phyloP scores from a whole-genome alignment of 2,113 vertebrate genomes.

The Mus pahari region DNA sequence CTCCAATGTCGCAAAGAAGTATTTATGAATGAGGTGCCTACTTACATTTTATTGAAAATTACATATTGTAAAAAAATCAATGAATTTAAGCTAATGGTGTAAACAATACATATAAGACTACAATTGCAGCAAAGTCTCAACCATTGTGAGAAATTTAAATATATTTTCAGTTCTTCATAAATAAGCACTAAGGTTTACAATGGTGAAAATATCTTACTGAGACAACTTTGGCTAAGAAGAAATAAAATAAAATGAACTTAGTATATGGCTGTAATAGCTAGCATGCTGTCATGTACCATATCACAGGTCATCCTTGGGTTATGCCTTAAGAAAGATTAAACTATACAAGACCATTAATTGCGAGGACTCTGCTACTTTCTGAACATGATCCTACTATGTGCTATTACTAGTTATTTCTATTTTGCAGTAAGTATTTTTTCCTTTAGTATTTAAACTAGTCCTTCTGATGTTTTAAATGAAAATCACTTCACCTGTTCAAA shows the following conservation, averaged over 20 bases:
- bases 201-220: conserved; percentile 27
- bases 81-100: not conserved
- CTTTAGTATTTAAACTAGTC: not conserved
- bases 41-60: not conserved
- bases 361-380: not conserved
- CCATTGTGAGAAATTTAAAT: not conserved
- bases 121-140: not conserved
- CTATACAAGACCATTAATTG: conserved; percentile 5
- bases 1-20: not conserved
- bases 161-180: conserved; percentile 19
- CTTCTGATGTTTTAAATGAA: not conserved
- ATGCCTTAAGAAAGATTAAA: not conserved
- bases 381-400: not conserved
- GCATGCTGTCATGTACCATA: not conserved
- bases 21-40: not conserved
- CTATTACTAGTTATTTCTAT: not conserved
- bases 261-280: not conserved
- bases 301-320: not conserved
- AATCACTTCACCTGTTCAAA: not conserved
- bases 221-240: not conserved
- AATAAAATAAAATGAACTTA: not conserved
- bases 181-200: not conserved
- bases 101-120: not conserved
- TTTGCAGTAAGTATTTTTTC: not conserved
- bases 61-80: not conserved